phyloP scores from a whole-genome alignment of 2,888 invertebrate genomes.

The Lochmaea capreae region DNA sequence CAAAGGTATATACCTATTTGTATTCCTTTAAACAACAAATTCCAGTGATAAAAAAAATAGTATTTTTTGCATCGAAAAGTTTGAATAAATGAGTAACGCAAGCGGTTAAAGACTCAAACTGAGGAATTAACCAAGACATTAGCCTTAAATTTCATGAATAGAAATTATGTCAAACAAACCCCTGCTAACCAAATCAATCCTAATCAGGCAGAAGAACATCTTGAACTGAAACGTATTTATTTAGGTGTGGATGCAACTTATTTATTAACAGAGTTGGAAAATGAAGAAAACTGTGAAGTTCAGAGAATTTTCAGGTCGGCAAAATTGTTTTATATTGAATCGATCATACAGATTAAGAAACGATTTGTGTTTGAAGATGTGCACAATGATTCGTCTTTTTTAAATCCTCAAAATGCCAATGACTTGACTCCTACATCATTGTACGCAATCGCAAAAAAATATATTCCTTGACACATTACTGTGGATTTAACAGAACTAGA shows the following conservation, averaged over 20 bases:
- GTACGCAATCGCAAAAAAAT: no score
- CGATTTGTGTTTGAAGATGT: conserved; percentile 27
- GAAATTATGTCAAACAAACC: conserved; percentile 24
- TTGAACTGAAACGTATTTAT: conserved; percentile 21
- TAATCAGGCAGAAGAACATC: conserved; percentile 20
- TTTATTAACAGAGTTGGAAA: conserved; percentile 26
- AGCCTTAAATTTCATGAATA: conserved; percentile 17
- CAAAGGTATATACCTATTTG: no score
- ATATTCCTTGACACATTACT: neutral
- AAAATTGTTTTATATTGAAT: conserved; percentile 29
- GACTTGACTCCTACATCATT: no score
- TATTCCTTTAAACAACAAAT: no score
- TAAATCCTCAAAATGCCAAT: no score
- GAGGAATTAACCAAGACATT: conserved; percentile 11
- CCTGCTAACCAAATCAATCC: conserved; percentile 24
- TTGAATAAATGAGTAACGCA: no score
- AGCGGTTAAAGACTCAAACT: no score
- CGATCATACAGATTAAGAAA: conserved; percentile 21
- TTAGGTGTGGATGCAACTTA: conserved; percentile 11
- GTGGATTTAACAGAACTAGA: conserved; percentile 26
- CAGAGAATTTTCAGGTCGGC: conserved; percentile 21
- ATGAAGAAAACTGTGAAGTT: conserved; percentile 11
- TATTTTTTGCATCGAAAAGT: no score
- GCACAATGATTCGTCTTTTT: conserved; percentile 21
- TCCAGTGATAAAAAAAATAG: no score